Evolutionary conservation across 2,797 vertebrate species (phyloP), one percentile per base, ranked within the genome.

Genomic region (Clarias platycephalus): DNA sequence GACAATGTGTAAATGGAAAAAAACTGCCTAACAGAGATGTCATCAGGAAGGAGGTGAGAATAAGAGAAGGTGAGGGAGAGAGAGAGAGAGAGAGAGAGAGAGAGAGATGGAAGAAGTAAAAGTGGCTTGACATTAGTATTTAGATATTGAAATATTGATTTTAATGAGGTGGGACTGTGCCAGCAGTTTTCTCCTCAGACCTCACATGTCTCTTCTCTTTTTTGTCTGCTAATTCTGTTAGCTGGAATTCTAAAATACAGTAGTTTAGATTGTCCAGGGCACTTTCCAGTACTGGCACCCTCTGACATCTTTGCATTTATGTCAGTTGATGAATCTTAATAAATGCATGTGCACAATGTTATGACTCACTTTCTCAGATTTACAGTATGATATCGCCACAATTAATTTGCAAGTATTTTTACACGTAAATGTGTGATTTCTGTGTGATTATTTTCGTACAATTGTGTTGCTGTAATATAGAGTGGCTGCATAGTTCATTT

Each of bases 241-340:
- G 75, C 83, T 89, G 90, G 91, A 93, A 93, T 93, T 91, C 91
- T 92, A 90, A 88, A 77, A 90, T 90, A 85, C 37, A 40, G 37
- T 88, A 84, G 88, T 91, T 86, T 89, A 22, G 10, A 37, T 62
- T 40, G 89, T 85, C 89, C 90, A 91, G 90, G 90, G 80, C 91
- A 89, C 88, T 91, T 89, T 88, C 87, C 75, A 83, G 86, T 83
- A 88, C 88, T 88, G 89, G 88, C 87, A 90, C 91, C 90, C 88
- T 92, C 83, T 88, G 84, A 85, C 85, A 85, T 91, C 84, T 77
- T 86, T 88, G 90, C 87, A 90, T 26, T 53, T 5, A 88, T 90
- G 86, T 89, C 89, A 91, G 2, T 85, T 90, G 91, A 89, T 89
- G 88, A 92, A 91, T 90, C 86, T 91, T 78, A 92, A 93, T 88